Conservation (phyloP, 1,140 invertebrate genomes). For the Euura lappo region DNA sequence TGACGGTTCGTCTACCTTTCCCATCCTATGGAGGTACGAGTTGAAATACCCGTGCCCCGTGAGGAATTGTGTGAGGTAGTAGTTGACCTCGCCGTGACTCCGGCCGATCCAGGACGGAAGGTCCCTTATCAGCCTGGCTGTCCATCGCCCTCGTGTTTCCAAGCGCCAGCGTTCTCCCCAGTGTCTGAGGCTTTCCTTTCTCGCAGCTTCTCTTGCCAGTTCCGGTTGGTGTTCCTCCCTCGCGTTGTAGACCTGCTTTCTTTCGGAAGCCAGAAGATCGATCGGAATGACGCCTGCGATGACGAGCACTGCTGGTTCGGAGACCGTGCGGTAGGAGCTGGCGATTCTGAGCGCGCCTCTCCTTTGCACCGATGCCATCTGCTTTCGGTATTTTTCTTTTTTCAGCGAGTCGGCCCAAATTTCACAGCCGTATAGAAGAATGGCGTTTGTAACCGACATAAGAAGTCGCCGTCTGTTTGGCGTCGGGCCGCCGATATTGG, state of each 20-base stretch:
- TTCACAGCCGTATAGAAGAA: conserved; percentile 8
- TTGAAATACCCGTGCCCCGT: too few relatives aligned
- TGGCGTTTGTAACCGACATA: conserved; percentile 3
- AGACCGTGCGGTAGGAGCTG: conserved; percentile 30
- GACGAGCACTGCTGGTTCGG: conserved; percentile 25
- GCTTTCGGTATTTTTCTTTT: not conserved
- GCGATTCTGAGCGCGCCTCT: conserved; percentile 22
- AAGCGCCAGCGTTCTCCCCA: too few relatives aligned
- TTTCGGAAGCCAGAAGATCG: conserved; percentile 24
- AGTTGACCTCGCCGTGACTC: not conserved
- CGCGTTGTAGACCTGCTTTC: not conserved
- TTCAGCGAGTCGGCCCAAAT: conserved; percentile 13
- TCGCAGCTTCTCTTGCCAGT: not conserved
- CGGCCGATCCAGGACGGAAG: too few relatives aligned
- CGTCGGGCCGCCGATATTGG: conserved; percentile 18
- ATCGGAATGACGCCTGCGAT: conserved; percentile 28
- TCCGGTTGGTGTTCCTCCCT: conserved; percentile 2
- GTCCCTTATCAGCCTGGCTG: too few relatives aligned
- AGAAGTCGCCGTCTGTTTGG: conserved; percentile 4
- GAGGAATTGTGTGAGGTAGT: conserved; percentile 32
- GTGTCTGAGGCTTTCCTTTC: too few relatives aligned
- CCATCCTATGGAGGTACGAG: too few relatives aligned
- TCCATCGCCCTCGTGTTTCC: too few relatives aligned
- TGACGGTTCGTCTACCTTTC: too few relatives aligned
- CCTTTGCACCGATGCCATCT: conserved; percentile 24